Evolutionary conservation across 2,888 invertebrate genomes (phyloP).

Genomic region (Chalcis sispes): DNA sequence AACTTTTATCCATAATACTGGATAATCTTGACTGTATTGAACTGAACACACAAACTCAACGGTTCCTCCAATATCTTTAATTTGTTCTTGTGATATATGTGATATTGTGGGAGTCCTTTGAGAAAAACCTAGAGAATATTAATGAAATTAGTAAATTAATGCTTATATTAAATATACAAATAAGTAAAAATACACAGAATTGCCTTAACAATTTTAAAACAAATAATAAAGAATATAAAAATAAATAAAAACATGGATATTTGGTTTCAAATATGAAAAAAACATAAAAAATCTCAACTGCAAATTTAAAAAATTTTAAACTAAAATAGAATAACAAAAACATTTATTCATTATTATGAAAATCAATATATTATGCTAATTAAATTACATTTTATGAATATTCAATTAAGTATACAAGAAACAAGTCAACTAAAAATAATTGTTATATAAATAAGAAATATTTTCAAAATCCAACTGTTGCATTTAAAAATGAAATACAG

Average conservation of each 20-base stretch:
- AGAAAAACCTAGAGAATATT: slow-evolving; percentile 78
- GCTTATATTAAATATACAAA: too few relatives aligned
- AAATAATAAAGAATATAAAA: too few relatives aligned
- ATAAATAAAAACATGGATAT: too few relatives aligned
- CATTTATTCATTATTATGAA: too few relatives aligned
- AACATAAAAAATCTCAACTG: too few relatives aligned
- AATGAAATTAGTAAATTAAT: slow-evolving; percentile 53
- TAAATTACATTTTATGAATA: background rate
- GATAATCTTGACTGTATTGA: slow-evolving; percentile 91
- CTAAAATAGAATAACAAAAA: background rate
- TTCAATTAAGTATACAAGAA: background rate
- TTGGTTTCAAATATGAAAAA: too few relatives aligned
- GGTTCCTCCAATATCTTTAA: slow-evolving; percentile 92
- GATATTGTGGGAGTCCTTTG: slow-evolving; percentile 93
- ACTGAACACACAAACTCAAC: slow-evolving; percentile 93
- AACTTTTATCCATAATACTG: slow-evolving; percentile 88
- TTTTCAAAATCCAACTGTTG: background rate
- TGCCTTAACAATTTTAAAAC: too few relatives aligned
- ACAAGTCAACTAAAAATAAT: background rate
- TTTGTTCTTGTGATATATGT: slow-evolving; percentile 93
- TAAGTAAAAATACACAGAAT: too few relatives aligned
- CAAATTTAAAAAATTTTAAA: background rate
- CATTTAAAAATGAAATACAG: too few relatives aligned
- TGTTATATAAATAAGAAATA: background rate
- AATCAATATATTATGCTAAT: slow-evolving; percentile 8